Evolutionary conservation across 2,888 invertebrate species (phyloP).

Genomic region (Thalpophila matura): DNA sequence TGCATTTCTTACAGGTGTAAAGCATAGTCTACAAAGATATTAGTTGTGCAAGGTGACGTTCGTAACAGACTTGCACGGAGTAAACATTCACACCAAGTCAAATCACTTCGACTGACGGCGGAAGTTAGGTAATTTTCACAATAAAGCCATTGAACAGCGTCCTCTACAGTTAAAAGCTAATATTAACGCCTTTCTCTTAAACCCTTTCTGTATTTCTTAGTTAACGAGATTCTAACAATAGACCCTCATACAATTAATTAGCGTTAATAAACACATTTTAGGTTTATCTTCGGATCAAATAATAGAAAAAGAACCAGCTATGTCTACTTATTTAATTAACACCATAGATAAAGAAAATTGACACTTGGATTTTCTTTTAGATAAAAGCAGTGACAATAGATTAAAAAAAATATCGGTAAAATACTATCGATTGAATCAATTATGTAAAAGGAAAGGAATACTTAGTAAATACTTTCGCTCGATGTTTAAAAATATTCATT

Average conservation of each 20-base stretch:
- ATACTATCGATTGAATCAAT: no score
- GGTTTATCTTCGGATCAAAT: conserved; percentile 4
- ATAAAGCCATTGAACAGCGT: background rate
- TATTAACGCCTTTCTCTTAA: conserved; percentile 33
- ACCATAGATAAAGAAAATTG: background rate
- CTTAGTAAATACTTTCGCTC: no score
- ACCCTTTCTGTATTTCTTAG: background rate
- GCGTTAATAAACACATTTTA: no score
- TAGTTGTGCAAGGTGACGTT: no score
- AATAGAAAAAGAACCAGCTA: background rate
- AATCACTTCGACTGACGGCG: background rate
- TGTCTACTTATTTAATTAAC: conserved; percentile 14
- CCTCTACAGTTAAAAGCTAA: background rate
- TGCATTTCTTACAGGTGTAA: no score
- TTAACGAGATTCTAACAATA: background rate
- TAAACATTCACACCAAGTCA: no score
- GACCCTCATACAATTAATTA: background rate
- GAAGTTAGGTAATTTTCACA: conserved; percentile 7
- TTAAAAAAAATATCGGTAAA: no score
- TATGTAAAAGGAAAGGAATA: no score
- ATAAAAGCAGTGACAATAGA: background rate
- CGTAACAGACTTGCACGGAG: no score
- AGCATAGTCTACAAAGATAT: no score
- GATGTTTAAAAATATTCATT: no score
- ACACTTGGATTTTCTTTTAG: background rate